Conservation (phyloP, 2,113 vertebrate genomes). For the Colistium nudipinnis region DNA sequence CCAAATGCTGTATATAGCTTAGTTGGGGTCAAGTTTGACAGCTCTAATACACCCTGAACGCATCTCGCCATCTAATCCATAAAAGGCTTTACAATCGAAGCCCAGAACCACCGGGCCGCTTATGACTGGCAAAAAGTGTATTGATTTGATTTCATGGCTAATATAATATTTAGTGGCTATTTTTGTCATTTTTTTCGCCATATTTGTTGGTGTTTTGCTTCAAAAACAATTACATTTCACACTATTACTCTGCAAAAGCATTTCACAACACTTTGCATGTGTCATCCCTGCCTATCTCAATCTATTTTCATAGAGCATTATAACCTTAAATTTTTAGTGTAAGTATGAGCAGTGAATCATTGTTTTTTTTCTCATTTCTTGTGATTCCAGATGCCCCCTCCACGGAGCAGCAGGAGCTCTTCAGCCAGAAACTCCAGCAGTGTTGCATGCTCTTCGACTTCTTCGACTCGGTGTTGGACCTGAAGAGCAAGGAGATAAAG, state of each 20-base stretch:
- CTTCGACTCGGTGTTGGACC: slow-evolving; percentile 93
- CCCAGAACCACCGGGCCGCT: slow-evolving; percentile 32
- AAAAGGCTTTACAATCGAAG: slow-evolving; percentile 68
- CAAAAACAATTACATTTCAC: slow-evolving; percentile 5
- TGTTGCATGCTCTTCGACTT: slow-evolving; percentile 98
- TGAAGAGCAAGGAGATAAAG: slow-evolving; percentile 99
- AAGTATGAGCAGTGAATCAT: slow-evolving; percentile 6
- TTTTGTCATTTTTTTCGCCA: background rate
- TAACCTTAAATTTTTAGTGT: background rate
- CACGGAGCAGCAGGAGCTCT: slow-evolving; percentile 94
- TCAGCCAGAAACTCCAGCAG: slow-evolving; percentile 96
- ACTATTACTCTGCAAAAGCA: background rate
- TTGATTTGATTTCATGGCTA: background rate
- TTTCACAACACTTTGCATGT: background rate
- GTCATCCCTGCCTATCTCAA: background rate
- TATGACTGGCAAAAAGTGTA: slow-evolving; percentile 14
- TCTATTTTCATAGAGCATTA: background rate
- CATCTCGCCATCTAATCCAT: slow-evolving; percentile 68
- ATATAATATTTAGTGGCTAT: background rate
- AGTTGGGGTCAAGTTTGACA: slow-evolving; percentile 71
- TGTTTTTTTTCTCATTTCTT: slow-evolving; percentile 25
- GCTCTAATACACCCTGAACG: slow-evolving; percentile 66
- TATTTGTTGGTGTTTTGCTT: too few relatives aligned
- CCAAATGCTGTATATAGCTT: slow-evolving; percentile 69
- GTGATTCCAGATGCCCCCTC: slow-evolving; percentile 88